These are phyloP conservation scores for Quadriops clusia DNA, from an alignment of 2,888 invertebrate species.

Conservation along the genomic window DNA sequence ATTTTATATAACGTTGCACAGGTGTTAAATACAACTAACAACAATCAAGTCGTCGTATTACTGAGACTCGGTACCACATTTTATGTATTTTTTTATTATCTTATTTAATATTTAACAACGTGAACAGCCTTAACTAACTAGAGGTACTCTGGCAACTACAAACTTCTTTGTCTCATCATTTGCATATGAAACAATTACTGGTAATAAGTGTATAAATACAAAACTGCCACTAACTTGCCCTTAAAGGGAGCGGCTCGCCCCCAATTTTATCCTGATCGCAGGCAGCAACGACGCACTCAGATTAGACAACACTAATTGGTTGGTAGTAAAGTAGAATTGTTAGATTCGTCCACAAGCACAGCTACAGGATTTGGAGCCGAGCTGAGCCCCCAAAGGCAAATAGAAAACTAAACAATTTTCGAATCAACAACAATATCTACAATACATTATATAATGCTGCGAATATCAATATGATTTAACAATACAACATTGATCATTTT, in stretches of 20 bases:
- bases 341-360: too few species aligned
- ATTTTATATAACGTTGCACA: constrained; percentile 32
- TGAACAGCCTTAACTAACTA: constrained; percentile 40
- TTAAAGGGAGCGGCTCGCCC: constrained; percentile 4
- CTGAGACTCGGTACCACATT: constrained; percentile 20
- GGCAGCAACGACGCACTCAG: too few species aligned
- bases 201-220: constrained; percentile 36
- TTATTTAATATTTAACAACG: constrained; percentile 37
- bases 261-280: too few species aligned
- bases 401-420: constrained; percentile 24
- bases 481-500: constrained; percentile 56
- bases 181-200: constrained; percentile 30
- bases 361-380: too few species aligned
- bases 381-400: too few species aligned
- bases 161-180: constrained; percentile 31
- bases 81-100: constrained; percentile 18
- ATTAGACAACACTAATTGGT: too few species aligned
- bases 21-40: constrained; percentile 34
- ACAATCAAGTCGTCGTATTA: constrained; percentile 34
- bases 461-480: constrained; percentile 41
- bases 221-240: constrained; percentile 27
- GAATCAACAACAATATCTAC: constrained; percentile 38
- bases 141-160: constrained; percentile 39
- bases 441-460: constrained; percentile 34
- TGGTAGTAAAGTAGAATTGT: too few species aligned